Conservation (phyloP, 2,888 invertebrate species). For the Xanthia togata region DNA sequence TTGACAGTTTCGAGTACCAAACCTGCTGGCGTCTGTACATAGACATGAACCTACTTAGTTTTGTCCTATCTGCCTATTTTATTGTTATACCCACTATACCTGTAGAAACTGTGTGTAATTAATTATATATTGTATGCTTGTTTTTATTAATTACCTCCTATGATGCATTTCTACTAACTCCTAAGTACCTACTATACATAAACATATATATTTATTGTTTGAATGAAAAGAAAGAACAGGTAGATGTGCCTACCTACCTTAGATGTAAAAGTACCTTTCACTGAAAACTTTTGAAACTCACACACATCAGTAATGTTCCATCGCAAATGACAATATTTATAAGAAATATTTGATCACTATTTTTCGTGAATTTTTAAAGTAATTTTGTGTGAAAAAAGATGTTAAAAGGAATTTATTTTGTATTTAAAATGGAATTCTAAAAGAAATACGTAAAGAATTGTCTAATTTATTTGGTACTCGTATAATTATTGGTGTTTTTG, state of each 20-base stretch:
- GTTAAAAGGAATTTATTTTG: constrained; percentile 32
- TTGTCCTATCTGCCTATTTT: constrained; percentile 23
- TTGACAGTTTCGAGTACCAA: no score
- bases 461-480: constrained; percentile 41
- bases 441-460: constrained; percentile 23
- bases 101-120: not conserved
- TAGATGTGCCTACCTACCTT: not conserved
- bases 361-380: constrained; percentile 75
- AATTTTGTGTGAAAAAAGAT: constrained; percentile 62
- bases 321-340: constrained; percentile 82
- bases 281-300: constrained; percentile 31
- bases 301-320: constrained; percentile 66
- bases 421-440: constrained; percentile 36
- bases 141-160: constrained; percentile 14
- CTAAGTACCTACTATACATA: constrained; percentile 13
- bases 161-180: constrained; percentile 24
- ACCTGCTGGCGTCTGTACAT: no score
- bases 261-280: constrained; percentile 16
- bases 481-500: constrained; percentile 35
- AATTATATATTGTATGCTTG: constrained; percentile 2
- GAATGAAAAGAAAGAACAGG: constrained; percentile 1
- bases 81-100: not conserved
- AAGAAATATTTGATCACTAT: constrained; percentile 78
- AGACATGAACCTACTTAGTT: not conserved
- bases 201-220: constrained; percentile 21